Evolutionary conservation across 2,888 invertebrate genomes (phyloP), one percentile per base, ranked within the genome.

Genomic region (Agrochola circellaris): DNA sequence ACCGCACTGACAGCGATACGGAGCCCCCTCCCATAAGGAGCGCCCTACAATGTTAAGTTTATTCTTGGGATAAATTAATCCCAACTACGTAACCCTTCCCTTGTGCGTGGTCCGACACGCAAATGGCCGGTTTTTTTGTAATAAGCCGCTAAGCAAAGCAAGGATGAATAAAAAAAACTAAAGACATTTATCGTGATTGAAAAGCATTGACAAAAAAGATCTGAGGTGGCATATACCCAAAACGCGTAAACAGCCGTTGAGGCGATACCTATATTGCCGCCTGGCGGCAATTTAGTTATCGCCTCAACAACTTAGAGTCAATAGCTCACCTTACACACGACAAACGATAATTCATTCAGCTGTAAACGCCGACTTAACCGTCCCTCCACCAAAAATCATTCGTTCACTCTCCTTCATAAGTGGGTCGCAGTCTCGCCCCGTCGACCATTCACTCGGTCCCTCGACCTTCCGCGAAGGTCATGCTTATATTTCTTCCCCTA

Each of bases 391-490:
- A 65, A 74, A 61, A 67, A 68, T 71, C 73, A 54, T 71, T 34
- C 68, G 56, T 71, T 60, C 78, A 58, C 42, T 73, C 20, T 38
- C 60, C 75, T 68, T 71, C 45, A 62, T 17, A 75, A 74, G 62
- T 74, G 64, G 74, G 69, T 26, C 70, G 51, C 30, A 48, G 76
- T 75, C 79, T 58, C 66, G 70, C 74, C 68, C 68, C 45, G 61
- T 34, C 72, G 66, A 75, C 61, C 72, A 67, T 62, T 70, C 34
- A 65, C 51, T 54, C 23, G 34, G 48, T 20, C 62, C 69, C 78
- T 73, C 78, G 75, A 84, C 83, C 81, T 81, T 84, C 81, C 5
- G 4, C 13, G 81, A 80, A 77, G 81, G 84, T 70, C 81, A 61
- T 64, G 77, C 73, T 74, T 69, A 65, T 62, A 73, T 71, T 70